phyloP scores from a whole-genome alignment of 2,113 vertebrate genomes.

The Heteronetta atricapilla region DNA sequence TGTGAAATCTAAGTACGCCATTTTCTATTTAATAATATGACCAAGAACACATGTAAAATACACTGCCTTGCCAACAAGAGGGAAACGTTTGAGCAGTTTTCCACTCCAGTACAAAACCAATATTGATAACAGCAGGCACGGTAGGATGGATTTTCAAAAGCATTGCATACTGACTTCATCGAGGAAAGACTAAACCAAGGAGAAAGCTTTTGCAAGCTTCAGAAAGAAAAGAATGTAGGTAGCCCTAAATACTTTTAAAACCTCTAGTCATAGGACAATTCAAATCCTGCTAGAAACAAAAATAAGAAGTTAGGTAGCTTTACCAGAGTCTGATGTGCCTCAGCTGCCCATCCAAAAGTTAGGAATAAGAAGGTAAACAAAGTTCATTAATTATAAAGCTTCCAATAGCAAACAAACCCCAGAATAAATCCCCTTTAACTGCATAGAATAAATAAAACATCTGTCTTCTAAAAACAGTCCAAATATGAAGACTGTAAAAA shows the following conservation, averaged over 20 bases:
- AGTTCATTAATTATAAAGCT: background rate
- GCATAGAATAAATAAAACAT: background rate
- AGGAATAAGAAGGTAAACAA: background rate
- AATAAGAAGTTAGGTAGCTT: background rate
- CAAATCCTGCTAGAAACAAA: background rate
- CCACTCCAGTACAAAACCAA: background rate
- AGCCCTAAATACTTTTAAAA: background rate
- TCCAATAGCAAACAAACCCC: background rate
- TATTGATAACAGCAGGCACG: background rate
- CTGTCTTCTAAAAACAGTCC: background rate
- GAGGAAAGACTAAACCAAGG: background rate
- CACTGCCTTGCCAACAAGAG: background rate
- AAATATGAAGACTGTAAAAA: background rate
- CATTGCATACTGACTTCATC: background rate
- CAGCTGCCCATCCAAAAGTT: background rate
- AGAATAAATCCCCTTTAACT: background rate
- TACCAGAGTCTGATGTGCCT: background rate
- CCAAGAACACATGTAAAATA: background rate
- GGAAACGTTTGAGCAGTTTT: background rate
- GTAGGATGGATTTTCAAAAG: background rate
- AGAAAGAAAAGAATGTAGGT: background rate
- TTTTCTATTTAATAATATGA: background rate
- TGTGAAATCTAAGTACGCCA: background rate
- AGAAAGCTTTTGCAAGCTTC: background rate
- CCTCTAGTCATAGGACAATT: background rate